Base-by-base conservation (phyloP, 2,113 vertebrate species). In the Taxidea taxus region DNA sequence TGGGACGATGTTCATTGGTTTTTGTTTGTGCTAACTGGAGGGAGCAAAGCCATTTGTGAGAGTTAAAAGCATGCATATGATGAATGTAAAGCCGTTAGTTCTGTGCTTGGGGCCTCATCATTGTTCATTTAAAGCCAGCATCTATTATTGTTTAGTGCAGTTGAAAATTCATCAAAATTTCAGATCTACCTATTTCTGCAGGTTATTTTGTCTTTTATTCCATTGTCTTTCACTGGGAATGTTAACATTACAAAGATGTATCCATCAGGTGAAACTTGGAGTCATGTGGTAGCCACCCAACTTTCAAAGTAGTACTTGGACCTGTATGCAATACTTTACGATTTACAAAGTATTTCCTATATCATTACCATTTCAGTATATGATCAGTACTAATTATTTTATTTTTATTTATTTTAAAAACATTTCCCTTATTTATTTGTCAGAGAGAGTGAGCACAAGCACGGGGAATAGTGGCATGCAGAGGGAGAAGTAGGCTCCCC, bases 171-270 rank as follows among this genome's bases (percentile, higher is more conserved):
- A 49, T 49, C 31, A 75, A 23, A 44, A 84, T 94, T 97, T 64
- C 64, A 78, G 51, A 64, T 96, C 47, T 84, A 34, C 10, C 80
- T 87, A 51, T 49, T 74, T 92, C 64, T 74, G 31, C 29, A 82
- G 58, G n/a, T 72, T 70, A 29, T 74, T 90, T 91, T 87, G 39
- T 49, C 78, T 89, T 90, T 82, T 90, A 64, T 64, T 94, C 37
- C 29, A 4, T 72, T 81, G 11, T 27, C 23, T 75, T 86, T 95
- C 6, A 60, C 14, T n/a, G 49, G 74, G 82, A 62, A 51, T 91
- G 90, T 72, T 93, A 90, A 74, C n/a, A n/a, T 86, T 66, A 58
- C 4, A 87, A 87, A 94, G 66, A 94, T 44, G 62, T 82, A 75
- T 39, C 31, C 11, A 49, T 70, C 56, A 82, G 47, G 16, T 89